Percentiles rank a stretch among this genome's conserved stretches.
These are phyloP conservation scores for Percopsis transmontana DNA, from an alignment of 2,113 vertebrate genomes.

Conservation along the genomic window DNA sequence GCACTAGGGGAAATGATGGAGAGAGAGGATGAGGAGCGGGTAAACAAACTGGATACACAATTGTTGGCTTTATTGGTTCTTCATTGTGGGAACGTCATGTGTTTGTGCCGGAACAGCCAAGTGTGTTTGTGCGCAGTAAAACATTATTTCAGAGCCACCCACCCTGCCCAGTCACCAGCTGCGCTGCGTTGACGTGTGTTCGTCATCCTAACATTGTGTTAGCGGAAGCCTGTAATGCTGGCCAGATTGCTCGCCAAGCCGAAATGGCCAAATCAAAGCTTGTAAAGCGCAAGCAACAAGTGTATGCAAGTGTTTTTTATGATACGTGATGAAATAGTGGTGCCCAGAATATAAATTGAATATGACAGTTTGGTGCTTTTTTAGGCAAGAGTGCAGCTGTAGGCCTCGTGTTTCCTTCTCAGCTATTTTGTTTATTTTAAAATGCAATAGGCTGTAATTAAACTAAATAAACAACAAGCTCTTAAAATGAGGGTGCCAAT, in stretches of 20 bases:
- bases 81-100: slow-evolving; percentile 37
- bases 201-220: slow-evolving; percentile 50
- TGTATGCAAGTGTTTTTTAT: slow-evolving; percentile 51
- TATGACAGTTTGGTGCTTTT: slow-evolving; percentile 52
- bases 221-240: slow-evolving; percentile 61
- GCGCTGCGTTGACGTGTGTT: slow-evolving; percentile 50
- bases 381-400: slow-evolving; percentile 50
- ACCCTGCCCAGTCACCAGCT: slow-evolving; percentile 62
- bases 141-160: slow-evolving; percentile 59
- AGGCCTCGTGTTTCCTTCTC: slow-evolving; percentile 37
- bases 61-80: slow-evolving; percentile 18
- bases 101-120: slow-evolving; percentile 17
- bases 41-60: neutral
- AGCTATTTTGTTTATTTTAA: slow-evolving; percentile 54
- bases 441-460: slow-evolving; percentile 59
- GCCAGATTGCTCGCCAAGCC: slow-evolving; percentile 56
- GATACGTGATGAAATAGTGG: slow-evolving; percentile 58
- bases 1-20: neutral
- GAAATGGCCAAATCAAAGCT: slow-evolving; percentile 60
- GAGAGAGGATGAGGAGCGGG: neutral
- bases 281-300: slow-evolving; percentile 57
- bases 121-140: slow-evolving; percentile 42
- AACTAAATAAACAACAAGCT: slow-evolving; percentile 69
- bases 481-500: slow-evolving; percentile 53
- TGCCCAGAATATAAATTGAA: slow-evolving; percentile 49